Base-by-base conservation (phyloP, 2,888 invertebrate species). In the Eugnorisma glareosa region DNA sequence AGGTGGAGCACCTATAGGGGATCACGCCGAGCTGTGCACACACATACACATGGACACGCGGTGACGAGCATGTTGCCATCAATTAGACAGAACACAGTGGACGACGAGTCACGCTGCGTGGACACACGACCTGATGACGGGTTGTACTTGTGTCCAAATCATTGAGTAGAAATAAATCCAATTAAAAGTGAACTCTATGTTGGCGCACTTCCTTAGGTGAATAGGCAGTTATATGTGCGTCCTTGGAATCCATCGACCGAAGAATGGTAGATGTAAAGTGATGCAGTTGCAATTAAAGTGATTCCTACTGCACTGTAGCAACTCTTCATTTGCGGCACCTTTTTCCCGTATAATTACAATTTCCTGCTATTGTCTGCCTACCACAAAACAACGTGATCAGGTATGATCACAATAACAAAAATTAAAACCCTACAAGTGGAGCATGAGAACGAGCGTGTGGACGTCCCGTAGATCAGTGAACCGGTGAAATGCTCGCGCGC, bases 401-500 rank as follows among this genome's bases (percentile, higher is more conserved):
- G 31, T 54, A 45, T 28, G 6, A 28, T 40, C 24, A 67, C 45
- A 45, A 81, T 59, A 18, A 75, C 59, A 51, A 28, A 21, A 75
- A 82, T 73, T 45, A 64, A 40, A 63, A 31, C 43, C 40, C 2
- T 4, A 40, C 37, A 83, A 61, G 45, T 68, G 51, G 64, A 72
- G 83, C 83, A 77, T 28, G 77, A 48, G 57, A 69, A 57, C 40
- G 51, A 43, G 24, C 45, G 45, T 57, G 51, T 73, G 13, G 70
- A 43, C 48, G 69, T 77, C 48, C 54, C 40, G 59, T 63, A 69
- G 77, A 77, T 57, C 86, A 81, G 81, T 76, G 86, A 82, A 75
- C 77, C 54, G 77, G 67, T 35, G 69, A 72, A 80, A 79, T 75
- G 79, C 67, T 77, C 80, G 74, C 75, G 82, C 76, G 79, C 81